Percentiles rank a stretch among this genome's conserved stretches.
phyloP scores from a whole-genome alignment of 2,113 vertebrate genomes.

The Heterocephalus glaber region DNA sequence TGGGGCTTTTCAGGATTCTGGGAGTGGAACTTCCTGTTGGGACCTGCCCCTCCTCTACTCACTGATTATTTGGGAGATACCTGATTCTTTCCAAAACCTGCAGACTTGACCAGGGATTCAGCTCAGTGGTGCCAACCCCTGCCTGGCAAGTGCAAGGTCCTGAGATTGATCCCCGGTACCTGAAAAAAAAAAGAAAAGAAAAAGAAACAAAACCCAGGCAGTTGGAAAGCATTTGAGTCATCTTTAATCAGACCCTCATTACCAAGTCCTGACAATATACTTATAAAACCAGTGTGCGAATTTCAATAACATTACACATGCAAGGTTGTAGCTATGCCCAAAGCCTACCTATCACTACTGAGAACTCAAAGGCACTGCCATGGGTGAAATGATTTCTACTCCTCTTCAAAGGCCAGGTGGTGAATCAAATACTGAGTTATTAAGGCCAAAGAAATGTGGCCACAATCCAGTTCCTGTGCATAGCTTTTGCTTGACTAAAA shows the following conservation, averaged over 20 bases:
- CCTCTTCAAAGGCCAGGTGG: slow-evolving; percentile 71
- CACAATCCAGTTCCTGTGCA: slow-evolving; percentile 50
- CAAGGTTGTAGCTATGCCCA: accelerated
- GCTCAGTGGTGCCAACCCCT: too few species aligned
- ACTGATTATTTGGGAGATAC: not conserved
- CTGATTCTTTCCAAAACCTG: not conserved
- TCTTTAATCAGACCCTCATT: not conserved
- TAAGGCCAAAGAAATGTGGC: slow-evolving; percentile 56
- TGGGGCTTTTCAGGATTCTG: accelerated
- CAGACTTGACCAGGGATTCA: too few species aligned
- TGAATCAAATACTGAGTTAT: slow-evolving; percentile 64
- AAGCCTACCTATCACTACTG: not conserved
- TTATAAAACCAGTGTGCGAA: not conserved
- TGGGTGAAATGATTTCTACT: not conserved
- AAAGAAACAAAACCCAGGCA: not conserved
- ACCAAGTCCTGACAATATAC: not conserved
- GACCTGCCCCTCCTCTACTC: accelerated
- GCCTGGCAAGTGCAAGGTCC: too few species aligned
- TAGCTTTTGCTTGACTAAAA: slow-evolving; percentile 45
- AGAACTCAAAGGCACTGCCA: not conserved
- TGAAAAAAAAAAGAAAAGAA: too few species aligned
- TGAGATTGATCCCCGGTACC: too few species aligned
- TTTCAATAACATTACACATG: not conserved
- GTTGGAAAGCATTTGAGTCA: not conserved
- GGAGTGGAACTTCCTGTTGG: too few species aligned